Evolutionary conservation across 2,113 vertebrate species (phyloP), one percentile per base, ranked within the genome.

Genomic region (Xiphias gladius): DNA sequence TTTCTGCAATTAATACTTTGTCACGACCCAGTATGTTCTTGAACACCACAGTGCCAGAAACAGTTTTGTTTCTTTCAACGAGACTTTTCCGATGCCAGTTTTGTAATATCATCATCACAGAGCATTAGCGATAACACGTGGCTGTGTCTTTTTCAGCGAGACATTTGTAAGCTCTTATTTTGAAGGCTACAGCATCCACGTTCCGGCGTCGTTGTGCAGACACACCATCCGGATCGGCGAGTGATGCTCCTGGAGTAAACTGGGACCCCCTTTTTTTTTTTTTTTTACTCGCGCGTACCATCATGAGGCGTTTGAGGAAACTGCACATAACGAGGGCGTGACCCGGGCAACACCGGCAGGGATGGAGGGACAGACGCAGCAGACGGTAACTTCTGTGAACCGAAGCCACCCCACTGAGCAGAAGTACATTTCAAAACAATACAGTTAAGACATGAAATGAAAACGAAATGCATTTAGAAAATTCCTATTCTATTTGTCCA

Each of bases 271-370:
- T n/a, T n/a, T n/a, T n/a, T n/a, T n/a, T n/a, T n/a, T n/a, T n/a
- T 9, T 41, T 4, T 35, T n/a, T 24, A 16, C 69, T 85, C 71
- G 6, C 57, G 41, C 2, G 32, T 52, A 46, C 79, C 88, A 88
- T 57, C 91, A 9, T 35, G 90, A 83, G 91, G 91, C 4, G 5
- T 0, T 0, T 28, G 16, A 58, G 57, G 10, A 58, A 74, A 88
- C 37, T 82, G 50, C 83, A 79, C 16, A 26, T 1, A 8, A 11
- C 26, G 32, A 50, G 26, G 57, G 14, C 2, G 32, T 64, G 58
- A 82, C 32, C 24, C 32, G 41, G 52, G 80, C 68, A 64, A 58
- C 16, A 63, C 24, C 0, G 4, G 5, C 43, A 69, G 17, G 6
- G 2, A 46, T 30, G 35, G 2, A 50, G 17, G 32, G 30, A 79